Conservation (phyloP, 2,797 vertebrate genomes). For the Protosalanx chinensis region DNA sequence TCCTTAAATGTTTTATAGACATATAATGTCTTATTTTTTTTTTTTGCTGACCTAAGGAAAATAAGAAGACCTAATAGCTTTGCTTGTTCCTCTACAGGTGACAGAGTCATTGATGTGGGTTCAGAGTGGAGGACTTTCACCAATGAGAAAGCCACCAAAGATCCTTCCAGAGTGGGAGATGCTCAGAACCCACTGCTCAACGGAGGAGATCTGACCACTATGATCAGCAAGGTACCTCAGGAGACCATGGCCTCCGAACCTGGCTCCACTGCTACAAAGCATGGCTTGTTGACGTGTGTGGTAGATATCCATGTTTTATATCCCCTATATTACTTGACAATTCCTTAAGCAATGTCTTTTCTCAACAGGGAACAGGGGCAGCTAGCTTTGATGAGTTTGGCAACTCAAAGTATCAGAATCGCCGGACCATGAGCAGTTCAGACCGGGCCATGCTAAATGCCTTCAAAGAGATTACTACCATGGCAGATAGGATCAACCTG, state of each 20-base stretch:
- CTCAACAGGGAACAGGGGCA: constrained; percentile 87
- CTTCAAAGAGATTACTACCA: constrained; percentile 97
- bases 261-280: not conserved
- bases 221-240: constrained; percentile 93
- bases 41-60: not conserved
- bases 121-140: constrained; percentile 99
- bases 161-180: constrained; percentile 96
- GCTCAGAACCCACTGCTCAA: constrained; percentile 95
- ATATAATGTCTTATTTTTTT: not conserved
- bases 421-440: constrained; percentile 96
- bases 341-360: not conserved
- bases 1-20: too few species aligned
- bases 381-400: constrained; percentile 99
- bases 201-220: constrained; percentile 93
- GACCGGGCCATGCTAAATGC: constrained; percentile 98
- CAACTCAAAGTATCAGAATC: constrained; percentile 97
- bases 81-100: constrained; percentile 71
- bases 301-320: not conserved
- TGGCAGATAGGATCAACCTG: constrained; percentile 99
- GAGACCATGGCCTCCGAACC: too few species aligned
- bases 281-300: not conserved
- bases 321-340: too few species aligned
- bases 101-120: constrained; percentile 95
- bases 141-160: constrained; percentile 98
- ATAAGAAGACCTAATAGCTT: too few species aligned